Evolutionary conservation across 2,888 invertebrate species (phyloP), one percentile per base, ranked within the genome.

Genomic region (Bursaphelenchus okinawaensis): DNA sequence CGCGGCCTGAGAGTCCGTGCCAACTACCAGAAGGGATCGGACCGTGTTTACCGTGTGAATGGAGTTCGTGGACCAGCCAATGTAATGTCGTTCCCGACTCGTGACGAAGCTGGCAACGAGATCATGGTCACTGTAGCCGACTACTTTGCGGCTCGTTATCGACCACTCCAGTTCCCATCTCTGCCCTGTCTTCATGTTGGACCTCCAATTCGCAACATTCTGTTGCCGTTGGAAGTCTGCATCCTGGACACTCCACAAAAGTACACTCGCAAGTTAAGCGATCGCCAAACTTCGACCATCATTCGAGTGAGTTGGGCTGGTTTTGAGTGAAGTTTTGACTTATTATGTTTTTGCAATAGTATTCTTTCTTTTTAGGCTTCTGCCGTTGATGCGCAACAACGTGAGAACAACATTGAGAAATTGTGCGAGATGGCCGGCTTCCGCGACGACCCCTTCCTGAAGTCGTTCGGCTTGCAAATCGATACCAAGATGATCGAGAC

Each of bases 151-250:
- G 70, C 74, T 55, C 72, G 70, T 62, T 79, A 79, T 62, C 68
- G 68, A 24, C 67, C 67, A 52, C 74, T 79, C 50, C 63, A 65
- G 59, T 78, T 66, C 62, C 78, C 78, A n/a, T 70, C 70, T 57
- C 70, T 79, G 52, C 79, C 79, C 20, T 78, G 78, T 52, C 76
- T 79, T 51, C 79, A 79, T 69, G 79, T 79, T 31, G 79, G 79
- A 4, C 77, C 77, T n/a, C 74, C 72, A 23, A 69, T 72, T 59
- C 72, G 77, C 50, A 71, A 75, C 63, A 77, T 77, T 71, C 76
- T 72, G 68, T 70, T 78, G 63, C 79, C 79, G 7, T 67, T 78
- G 65, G 79, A 79, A 60, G 75, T 78, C 54, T 72, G 77, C 65
- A 62, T 69, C 26, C 60, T 79, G 62, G 78, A 76, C 54, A 61